Evolutionary conservation across 2,888 invertebrate genomes (phyloP).

Genomic region (Nebria salina): DNA sequence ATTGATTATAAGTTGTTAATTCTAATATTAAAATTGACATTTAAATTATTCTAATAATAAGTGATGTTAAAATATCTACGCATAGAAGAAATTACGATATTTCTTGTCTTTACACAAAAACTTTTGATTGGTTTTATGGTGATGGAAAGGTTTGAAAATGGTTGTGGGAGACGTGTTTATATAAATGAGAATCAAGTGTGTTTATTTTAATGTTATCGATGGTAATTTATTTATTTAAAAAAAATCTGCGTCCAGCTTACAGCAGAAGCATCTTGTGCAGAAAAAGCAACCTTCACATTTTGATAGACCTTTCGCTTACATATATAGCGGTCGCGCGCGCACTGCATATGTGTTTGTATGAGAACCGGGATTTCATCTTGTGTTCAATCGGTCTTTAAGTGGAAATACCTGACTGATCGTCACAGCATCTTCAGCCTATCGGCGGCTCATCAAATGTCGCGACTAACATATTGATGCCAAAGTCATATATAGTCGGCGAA

Average conservation of each 20-base stretch:
- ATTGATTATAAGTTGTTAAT: not conserved
- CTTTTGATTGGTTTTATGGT: not conserved
- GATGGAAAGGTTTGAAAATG: not conserved
- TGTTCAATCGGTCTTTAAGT: slow-evolving; percentile 16
- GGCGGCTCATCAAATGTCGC: slow-evolving; percentile 28
- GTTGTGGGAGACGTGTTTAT: not conserved
- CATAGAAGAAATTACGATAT: no score
- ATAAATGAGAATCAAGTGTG: not conserved
- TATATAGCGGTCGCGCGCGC: not conserved
- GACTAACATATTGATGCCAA: not conserved
- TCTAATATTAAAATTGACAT: not conserved
- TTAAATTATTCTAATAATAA: not conserved
- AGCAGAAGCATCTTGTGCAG: not conserved
- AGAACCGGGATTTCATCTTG: slow-evolving; percentile 26
- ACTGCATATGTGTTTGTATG: slow-evolving; percentile 3
- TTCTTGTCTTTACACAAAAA: not conserved
- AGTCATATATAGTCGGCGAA: not conserved
- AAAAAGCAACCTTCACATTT: slow-evolving; percentile 39
- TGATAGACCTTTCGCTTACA: slow-evolving; percentile 34
- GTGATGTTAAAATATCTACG: no score
- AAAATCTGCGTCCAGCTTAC: no score
- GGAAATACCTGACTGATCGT: slow-evolving; percentile 33
- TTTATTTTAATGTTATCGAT: slow-evolving; percentile 27
- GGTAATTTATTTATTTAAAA: slow-evolving; percentile 30
- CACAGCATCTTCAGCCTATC: slow-evolving; percentile 24